These are phyloP conservation scores for Listronotus oregonensis DNA, from an alignment of 1,140 invertebrate genomes.

Conservation along the genomic window DNA sequence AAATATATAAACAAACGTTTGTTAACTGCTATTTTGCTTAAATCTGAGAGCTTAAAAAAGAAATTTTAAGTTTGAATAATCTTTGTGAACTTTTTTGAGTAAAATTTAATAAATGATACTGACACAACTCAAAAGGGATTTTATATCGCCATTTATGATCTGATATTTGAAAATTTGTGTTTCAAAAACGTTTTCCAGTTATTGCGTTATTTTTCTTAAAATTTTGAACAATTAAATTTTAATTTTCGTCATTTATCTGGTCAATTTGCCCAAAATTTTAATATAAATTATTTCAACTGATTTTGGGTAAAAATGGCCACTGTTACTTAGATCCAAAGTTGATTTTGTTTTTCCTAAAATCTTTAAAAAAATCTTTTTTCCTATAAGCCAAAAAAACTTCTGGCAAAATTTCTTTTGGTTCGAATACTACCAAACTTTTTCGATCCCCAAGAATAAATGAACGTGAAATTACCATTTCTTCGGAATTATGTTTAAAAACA, in stretches of 20 bases:
- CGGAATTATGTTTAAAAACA: slow-evolving; percentile 46
- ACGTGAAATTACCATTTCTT: slow-evolving; percentile 46
- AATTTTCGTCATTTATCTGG: slow-evolving; percentile 59
- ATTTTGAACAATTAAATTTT: slow-evolving; percentile 53
- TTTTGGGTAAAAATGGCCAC: slow-evolving; percentile 58
- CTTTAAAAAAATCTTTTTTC: slow-evolving; percentile 49
- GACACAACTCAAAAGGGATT: slow-evolving; percentile 35
- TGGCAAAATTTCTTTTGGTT: slow-evolving; percentile 44
- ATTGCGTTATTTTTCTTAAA: slow-evolving; percentile 51
- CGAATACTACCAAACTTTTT: slow-evolving; percentile 27
- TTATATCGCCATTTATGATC: slow-evolving; percentile 49
- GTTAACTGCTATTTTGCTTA: neutral
- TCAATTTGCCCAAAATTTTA: slow-evolving; percentile 59
- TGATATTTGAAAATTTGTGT: neutral
- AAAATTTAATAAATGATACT: neutral
- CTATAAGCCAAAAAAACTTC: slow-evolving; percentile 41
- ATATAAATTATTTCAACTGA: slow-evolving; percentile 43
- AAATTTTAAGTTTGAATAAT: neutral
- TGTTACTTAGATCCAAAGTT: slow-evolving; percentile 59
- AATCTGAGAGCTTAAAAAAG: neutral
- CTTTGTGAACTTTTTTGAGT: slow-evolving; percentile 2
- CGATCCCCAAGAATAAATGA: slow-evolving; percentile 39
- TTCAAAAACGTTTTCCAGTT: slow-evolving; percentile 55
- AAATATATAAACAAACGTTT: slow-evolving; percentile 5
- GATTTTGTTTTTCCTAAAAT: slow-evolving; percentile 53